phyloP scores from a whole-genome alignment of 2,888 invertebrate genomes.

The Nezara viridula region DNA sequence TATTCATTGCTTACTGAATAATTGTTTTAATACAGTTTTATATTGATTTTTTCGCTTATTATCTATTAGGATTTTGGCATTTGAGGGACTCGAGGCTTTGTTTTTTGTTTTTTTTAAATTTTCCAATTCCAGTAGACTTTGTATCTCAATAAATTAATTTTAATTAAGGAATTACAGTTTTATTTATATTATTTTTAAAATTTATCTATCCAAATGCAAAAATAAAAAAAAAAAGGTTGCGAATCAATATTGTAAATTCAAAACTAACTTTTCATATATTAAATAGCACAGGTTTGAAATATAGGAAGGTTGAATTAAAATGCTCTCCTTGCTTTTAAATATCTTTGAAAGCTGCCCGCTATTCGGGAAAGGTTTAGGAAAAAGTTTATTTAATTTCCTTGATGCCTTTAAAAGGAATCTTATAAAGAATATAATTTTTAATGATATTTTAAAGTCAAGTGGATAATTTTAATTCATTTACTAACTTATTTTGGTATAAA shows the following conservation, averaged over 20 bases:
- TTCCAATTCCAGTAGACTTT: too few species aligned
- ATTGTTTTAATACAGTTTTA: too few species aligned
- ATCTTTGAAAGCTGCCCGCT: not conserved
- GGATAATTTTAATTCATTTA: not conserved
- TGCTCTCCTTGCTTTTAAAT: not conserved
- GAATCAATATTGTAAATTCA: not conserved
- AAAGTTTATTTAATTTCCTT: conserved; percentile 2
- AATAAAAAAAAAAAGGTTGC: too few species aligned
- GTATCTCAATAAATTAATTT: too few species aligned
- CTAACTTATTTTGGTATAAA: not conserved
- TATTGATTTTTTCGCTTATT: too few species aligned
- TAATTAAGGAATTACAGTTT: too few species aligned
- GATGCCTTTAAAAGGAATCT: not conserved
- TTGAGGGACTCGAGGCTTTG: too few species aligned
- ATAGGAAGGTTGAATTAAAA: not conserved
- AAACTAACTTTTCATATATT: not conserved
- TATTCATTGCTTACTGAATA: too few species aligned
- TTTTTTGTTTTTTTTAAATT: too few species aligned
- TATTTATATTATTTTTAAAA: too few species aligned
- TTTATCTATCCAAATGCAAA: too few species aligned
- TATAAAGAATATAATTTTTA: not conserved
- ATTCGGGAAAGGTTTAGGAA: not conserved
- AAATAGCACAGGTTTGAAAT: not conserved
- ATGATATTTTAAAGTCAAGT: not conserved
- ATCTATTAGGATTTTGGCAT: too few species aligned